Conservation (phyloP, 2,113 vertebrate species). For the Peromyscus maniculatus region DNA sequence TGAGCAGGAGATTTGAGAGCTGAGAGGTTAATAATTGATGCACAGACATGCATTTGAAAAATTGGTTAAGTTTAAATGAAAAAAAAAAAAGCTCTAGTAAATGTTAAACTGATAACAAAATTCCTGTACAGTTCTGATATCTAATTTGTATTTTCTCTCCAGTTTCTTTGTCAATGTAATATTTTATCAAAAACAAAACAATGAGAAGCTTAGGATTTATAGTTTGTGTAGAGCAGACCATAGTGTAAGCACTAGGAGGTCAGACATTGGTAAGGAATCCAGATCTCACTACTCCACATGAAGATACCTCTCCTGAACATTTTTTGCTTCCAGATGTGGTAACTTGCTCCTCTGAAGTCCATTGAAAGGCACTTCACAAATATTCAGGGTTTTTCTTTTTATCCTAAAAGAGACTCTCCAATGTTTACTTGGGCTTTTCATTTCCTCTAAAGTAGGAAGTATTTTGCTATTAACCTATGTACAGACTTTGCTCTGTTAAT, state of each 20-base stretch:
- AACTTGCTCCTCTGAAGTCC: constrained; percentile 39
- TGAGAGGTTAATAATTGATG: neutral
- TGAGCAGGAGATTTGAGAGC: neutral
- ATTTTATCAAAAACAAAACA: neutral
- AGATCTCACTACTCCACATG: neutral
- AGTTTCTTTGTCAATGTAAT: neutral
- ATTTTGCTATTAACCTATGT: constrained; percentile 9
- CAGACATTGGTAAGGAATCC: neutral
- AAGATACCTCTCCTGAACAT: neutral
- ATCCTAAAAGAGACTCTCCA: neutral
- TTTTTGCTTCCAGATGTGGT: neutral
- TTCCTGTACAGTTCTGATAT: neutral
- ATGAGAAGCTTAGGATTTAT: neutral
- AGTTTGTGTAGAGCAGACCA: neutral
- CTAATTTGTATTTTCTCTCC: constrained; percentile 16
- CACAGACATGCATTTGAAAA: neutral
- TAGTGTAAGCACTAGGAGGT: neutral
- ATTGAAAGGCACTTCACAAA: neutral
- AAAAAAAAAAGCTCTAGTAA: neutral
- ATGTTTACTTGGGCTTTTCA: constrained; percentile 31
- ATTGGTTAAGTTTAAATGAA: neutral
- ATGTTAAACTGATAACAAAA: neutral
- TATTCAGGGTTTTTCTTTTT: neutral
- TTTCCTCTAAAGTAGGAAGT: constrained; percentile 30
- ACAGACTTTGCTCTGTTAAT: constrained; percentile 30